Base-by-base conservation (phyloP, 2,113 vertebrate species). In the Accipiter cooperii region DNA sequence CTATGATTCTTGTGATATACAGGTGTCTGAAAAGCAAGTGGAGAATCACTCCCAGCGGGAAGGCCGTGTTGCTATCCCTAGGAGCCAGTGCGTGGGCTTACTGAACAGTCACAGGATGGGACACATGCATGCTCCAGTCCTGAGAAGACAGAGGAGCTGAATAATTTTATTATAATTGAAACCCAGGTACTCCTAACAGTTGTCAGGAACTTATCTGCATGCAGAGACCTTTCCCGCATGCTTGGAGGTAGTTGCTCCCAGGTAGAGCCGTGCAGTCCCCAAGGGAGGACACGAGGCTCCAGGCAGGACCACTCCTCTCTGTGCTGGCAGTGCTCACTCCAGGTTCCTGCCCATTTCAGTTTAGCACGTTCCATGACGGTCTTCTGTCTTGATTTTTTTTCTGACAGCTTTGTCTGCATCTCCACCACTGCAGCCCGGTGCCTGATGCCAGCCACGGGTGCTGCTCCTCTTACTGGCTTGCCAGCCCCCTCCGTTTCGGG, bases 371-470 rank as follows among this genome's bases (percentile, higher is more conserved):
- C 49, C 34, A 11, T 57, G 34, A 54, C 22, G 36, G 24, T 38
- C 63, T 61, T 81, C 61, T n/a, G 24, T 38, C 89, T 36, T 18
- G 49, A 22, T 64, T 69, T 70, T 70, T 70, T 63, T 38, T 61
- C 47, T 2, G 1, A 17, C 34, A 24, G 69, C 38, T 71, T 58
- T 58, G 25, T 51, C 68, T 63, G 34, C 38, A 10, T n/a, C 24
- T 25, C 33, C 42, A 10, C 25, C 14, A 1, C 44, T 17, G 34
- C 69, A 36, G 47, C 31, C 74, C 1, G 0, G 74, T 19, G 33
- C 52, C 54, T 13, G n/a, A 14, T 34, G n/a, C 42, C 1, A 2
- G 42, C 47, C 19, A 1, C 0, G 3, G n/a, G 0, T 13, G 10
- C 71, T 28, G 60, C 78, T 55, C 36, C 73, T 54, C 66, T 49